Evolutionary conservation across 2,113 vertebrate species (phyloP).

Genomic region (Gila orcuttii): DNA sequence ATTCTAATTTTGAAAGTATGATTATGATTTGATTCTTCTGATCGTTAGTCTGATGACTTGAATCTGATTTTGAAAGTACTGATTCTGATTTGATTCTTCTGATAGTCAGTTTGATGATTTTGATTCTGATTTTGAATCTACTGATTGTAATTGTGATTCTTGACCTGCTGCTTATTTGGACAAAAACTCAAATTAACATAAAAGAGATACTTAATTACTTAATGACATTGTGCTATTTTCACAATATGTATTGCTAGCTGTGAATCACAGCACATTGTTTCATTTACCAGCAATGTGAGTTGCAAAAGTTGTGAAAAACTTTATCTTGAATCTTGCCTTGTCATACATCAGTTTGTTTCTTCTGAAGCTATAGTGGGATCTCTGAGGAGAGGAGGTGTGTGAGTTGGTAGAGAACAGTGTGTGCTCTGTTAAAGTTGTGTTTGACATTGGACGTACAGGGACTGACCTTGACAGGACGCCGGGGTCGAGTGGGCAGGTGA

Average conservation of each 20-base stretch:
- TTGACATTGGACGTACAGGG: constrained; percentile 49
- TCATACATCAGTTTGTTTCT: background rate
- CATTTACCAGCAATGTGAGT: background rate
- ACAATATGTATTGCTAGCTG: too few species aligned
- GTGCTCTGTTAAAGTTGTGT: constrained; percentile 3
- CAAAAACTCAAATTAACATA: too few species aligned
- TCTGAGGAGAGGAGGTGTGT: background rate
- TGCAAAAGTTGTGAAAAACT: background rate
- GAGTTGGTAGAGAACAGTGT: constrained; percentile 36
- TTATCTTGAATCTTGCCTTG: background rate
- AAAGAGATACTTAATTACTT: too few species aligned
- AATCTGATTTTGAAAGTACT: background rate
- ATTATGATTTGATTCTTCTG: background rate
- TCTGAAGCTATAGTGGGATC: background rate
- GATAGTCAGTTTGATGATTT: background rate
- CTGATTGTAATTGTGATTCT: background rate
- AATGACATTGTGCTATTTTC: background rate
- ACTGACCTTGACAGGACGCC: constrained; percentile 39
- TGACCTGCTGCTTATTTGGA: too few species aligned
- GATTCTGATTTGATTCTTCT: background rate
- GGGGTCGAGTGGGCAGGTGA: constrained; percentile 57
- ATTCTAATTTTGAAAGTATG: background rate
- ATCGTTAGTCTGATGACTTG: background rate
- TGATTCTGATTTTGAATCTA: background rate
- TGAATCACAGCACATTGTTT: background rate